These are phyloP conservation scores for Pterobdella sp. DNA, from an alignment of 2,888 invertebrate genomes.

Conservation along the genomic window DNA sequence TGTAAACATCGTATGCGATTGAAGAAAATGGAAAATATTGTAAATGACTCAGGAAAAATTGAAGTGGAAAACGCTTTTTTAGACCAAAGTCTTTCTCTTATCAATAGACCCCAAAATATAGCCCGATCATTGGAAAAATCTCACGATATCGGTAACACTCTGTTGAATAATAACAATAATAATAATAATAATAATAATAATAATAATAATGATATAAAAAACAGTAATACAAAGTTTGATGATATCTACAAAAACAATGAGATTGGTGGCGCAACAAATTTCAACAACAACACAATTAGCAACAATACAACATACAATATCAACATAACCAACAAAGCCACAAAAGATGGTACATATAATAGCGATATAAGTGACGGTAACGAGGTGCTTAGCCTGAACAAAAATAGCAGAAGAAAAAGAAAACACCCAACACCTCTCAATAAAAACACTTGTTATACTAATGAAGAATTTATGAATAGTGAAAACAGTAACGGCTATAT, in stretches of 20 bases:
- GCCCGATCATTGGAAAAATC: too few relatives aligned
- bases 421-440: neutral
- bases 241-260: too few relatives aligned
- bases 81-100: too few relatives aligned
- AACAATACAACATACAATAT: neutral
- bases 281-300: neutral
- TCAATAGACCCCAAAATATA: too few relatives aligned
- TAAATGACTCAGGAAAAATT: too few relatives aligned
- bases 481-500: neutral
- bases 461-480: neutral
- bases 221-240: too few relatives aligned
- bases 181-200: neutral
- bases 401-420: neutral
- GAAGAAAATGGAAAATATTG: too few relatives aligned
- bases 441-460: neutral
- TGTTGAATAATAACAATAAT: neutral
- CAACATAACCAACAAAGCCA: neutral
- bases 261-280: too few relatives aligned
- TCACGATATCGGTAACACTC: too few relatives aligned
- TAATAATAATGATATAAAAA: neutral
- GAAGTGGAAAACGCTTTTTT: too few relatives aligned
- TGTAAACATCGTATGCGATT: too few relatives aligned
- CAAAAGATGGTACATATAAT: neutral
- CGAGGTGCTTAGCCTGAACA: neutral
- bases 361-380: neutral